Evolutionary conservation across 2,888 invertebrate species (phyloP), one percentile per base, ranked within the genome.

Genomic region (Drosophila monieri): DNA sequence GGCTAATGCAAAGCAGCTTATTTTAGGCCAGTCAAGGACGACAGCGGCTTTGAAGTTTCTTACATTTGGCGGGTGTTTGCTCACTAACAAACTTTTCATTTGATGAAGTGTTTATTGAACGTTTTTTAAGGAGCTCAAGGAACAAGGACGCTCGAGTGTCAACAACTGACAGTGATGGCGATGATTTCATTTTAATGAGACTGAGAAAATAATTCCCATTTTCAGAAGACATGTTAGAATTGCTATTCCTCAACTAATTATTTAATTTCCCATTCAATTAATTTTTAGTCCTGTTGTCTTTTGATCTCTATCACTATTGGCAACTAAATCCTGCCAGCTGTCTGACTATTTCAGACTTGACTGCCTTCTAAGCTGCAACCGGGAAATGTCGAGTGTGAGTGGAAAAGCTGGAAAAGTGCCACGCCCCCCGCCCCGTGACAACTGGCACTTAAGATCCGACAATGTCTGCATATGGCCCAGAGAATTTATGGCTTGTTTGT

Each of bases 401-500:
- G 53, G 48, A 47, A 37, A 47, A 37, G 48, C 30, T 43, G 37
- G 53, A 12, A 12, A 21, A 44, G 25, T 10, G 15, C 35, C 30
- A 15, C 44, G 44, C 60, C 60, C 32, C 39, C 60, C 35, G 12
- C 3, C 6, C 10, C n/a, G 30, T 30, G 39, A 60, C 61, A 39
- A 49, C 51, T 48, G 74, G 52, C 67, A 56, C 74, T 73, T 73
- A 57, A 57, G 56, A 53, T 46, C 27, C 57, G 14, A 46, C 66
- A 49, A 57, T 53, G 54, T 55, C 56, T 66, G 57, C 71, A 58
- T 73, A 67, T 64, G 64, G 64, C 54, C 66, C 64, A 27, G 43
- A 59, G 35, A 78, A 85, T 76, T 62, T 73, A 73, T 85, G 37
- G 49, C 46, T 47, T 73, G 76, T 60, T 76, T 73, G 54, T 70